phyloP scores from a whole-genome alignment of 2,888 invertebrate genomes.

The Oligia fasciuncula region DNA sequence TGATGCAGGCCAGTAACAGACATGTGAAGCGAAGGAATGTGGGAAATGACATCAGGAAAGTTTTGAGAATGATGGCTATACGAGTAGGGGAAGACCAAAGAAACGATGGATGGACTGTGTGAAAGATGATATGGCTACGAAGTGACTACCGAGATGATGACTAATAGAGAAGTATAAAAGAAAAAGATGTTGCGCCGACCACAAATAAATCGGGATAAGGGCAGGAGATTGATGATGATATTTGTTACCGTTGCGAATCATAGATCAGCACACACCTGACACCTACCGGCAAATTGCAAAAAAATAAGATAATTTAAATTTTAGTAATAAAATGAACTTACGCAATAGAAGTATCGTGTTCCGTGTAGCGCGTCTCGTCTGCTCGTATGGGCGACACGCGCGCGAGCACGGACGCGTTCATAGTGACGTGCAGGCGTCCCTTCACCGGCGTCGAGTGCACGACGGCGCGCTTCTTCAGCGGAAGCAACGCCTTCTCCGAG shows the following conservation, averaged over 20 bases:
- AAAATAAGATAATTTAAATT: not conserved
- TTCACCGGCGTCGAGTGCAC: constrained; percentile 84
- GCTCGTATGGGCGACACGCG: constrained; percentile 77
- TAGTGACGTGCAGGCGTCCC: constrained; percentile 64
- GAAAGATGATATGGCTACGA: not conserved
- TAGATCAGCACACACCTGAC: not conserved
- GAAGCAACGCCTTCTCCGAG: constrained; percentile 62
- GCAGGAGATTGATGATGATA: not conserved
- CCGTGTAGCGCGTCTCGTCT: not conserved
- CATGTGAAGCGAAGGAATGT: not conserved
- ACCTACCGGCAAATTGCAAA: not conserved
- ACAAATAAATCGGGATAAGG: not conserved
- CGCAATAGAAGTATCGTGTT: not conserved
- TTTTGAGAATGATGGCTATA: not conserved
- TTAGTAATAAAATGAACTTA: constrained; percentile 6
- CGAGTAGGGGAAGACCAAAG: not conserved
- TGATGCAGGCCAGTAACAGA: no score
- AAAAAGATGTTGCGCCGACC: not conserved
- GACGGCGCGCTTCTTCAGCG: constrained; percentile 79
- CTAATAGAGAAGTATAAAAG: not conserved
- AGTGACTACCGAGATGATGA: not conserved
- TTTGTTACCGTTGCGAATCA: not conserved
- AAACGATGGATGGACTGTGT: not conserved
- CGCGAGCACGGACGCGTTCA: constrained; percentile 74
- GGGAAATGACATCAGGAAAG: not conserved